A percentile compares a stretch with the other conserved stretches of the same genome.
Evolutionary conservation across 35 echinoderm and acorn worm species (phyloP).

Genomic region (Acanthaster planci): DNA sequence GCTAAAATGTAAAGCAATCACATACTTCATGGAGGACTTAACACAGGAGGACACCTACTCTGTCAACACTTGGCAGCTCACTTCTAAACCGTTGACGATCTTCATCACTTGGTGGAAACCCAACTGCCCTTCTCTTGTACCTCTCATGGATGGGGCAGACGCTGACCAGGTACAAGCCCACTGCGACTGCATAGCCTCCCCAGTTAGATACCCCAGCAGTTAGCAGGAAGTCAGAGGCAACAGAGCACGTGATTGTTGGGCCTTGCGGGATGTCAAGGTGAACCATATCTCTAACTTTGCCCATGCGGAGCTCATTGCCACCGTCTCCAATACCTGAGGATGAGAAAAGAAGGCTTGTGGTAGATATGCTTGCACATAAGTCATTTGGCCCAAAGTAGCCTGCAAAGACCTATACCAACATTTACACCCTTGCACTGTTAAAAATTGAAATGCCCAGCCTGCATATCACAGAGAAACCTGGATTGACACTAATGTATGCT

Average conservation of each 20-base stretch:
- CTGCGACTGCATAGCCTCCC: slow-evolving; percentile 84
- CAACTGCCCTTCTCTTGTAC: slow-evolving; percentile 58
- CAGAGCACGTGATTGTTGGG: slow-evolving; percentile 45
- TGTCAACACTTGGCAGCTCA: slow-evolving; percentile 30
- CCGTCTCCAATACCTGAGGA: slow-evolving; percentile 83
- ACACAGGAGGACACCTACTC: slow-evolving; percentile 54
- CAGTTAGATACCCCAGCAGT: slow-evolving; percentile 80
- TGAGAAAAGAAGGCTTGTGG: neutral
- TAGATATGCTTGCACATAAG: too few species aligned
- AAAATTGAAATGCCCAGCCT: too few species aligned
- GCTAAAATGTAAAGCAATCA: too few species aligned
- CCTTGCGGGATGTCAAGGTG: slow-evolving; percentile 50
- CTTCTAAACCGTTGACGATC: slow-evolving; percentile 42
- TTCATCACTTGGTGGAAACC: slow-evolving; percentile 53
- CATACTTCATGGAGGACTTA: too few species aligned
- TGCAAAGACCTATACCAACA: too few species aligned
- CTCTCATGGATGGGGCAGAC: slow-evolving; percentile 81
- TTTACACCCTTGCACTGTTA: too few species aligned
- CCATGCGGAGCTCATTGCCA: slow-evolving; percentile 94
- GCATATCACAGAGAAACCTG: too few species aligned
- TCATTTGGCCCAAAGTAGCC: too few species aligned
- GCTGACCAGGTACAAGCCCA: slow-evolving; percentile 55
- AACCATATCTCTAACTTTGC: slow-evolving; percentile 71
- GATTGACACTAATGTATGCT: too few species aligned
- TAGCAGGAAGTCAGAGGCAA: slow-evolving; percentile 74